phyloP scores from a whole-genome alignment of 2,888 invertebrate genomes.

The Liodrosophila aerea region DNA sequence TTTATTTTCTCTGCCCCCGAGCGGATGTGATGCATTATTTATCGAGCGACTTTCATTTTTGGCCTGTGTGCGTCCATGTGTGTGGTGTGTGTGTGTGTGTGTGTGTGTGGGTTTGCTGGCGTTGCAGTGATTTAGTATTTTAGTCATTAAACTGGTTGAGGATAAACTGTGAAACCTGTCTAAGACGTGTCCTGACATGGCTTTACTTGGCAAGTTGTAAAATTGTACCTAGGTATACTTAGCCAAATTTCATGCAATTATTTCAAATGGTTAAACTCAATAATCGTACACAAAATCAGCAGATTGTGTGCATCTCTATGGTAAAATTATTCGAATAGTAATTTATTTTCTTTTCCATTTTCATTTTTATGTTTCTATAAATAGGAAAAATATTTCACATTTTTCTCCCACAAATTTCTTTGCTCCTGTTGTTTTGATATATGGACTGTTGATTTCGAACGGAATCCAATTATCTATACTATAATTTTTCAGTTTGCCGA shows the following conservation, averaged over 20 bases:
- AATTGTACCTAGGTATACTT: too few species aligned
- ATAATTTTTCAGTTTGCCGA: not conserved
- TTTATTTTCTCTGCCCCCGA: constrained; percentile 9
- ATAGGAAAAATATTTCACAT: constrained; percentile 3
- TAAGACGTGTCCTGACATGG: constrained; percentile 8
- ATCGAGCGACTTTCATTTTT: constrained; percentile 49
- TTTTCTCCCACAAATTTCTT: constrained; percentile 1
- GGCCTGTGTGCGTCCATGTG: constrained; percentile 18
- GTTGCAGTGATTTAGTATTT: constrained; percentile 27
- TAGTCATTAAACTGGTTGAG: constrained; percentile 27
- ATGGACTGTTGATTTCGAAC: too few species aligned
- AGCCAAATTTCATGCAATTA: not conserved
- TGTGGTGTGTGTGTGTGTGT: constrained; percentile 1
- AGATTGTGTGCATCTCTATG: not conserved
- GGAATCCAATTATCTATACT: too few species aligned
- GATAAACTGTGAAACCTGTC: too few species aligned
- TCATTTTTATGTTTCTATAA: not conserved
- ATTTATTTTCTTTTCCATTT: constrained; percentile 2
- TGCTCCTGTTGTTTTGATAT: not conserved
- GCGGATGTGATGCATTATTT: constrained; percentile 57
- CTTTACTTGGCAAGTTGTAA: not conserved
- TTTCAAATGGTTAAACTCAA: constrained; percentile 5
- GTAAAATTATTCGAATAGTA: not conserved
- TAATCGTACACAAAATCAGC: too few species aligned
- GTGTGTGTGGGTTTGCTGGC: constrained; percentile 9